Evolutionary conservation across 2,797 vertebrate genomes (phyloP).

Genomic region (Myotis myotis): DNA sequence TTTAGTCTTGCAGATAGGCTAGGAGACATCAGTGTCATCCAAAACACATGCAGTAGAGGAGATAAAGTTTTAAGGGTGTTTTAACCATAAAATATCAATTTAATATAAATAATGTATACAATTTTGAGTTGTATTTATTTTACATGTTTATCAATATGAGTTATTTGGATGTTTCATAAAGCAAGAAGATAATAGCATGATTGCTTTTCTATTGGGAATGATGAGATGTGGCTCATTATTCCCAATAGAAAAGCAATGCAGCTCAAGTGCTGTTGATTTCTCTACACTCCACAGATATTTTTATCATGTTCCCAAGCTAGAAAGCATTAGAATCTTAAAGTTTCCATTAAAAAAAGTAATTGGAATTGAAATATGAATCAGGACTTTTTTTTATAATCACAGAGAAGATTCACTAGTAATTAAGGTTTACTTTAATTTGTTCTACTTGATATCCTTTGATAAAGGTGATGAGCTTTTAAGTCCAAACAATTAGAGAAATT

Average conservation of each 20-base stretch:
- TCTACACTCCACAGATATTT: neutral
- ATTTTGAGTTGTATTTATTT: neutral
- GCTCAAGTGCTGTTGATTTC: neutral
- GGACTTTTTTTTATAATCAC: neutral
- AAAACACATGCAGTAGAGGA: neutral
- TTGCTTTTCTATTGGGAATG: neutral
- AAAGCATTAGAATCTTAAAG: neutral
- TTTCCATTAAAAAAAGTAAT: neutral
- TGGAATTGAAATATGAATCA: neutral
- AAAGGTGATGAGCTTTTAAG: neutral
- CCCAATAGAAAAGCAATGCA: neutral
- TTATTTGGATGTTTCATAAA: neutral
- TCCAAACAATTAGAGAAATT: constrained; percentile 14
- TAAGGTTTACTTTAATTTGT: constrained; percentile 40
- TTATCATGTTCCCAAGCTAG: neutral
- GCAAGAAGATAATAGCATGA: neutral
- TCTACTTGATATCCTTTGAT: neutral
- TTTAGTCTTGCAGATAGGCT: fast-evolving
- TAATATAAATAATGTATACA: neutral
- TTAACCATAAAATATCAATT: neutral
- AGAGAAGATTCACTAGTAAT: neutral
- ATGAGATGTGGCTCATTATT: neutral
- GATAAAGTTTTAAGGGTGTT: neutral
- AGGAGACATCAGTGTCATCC: neutral
- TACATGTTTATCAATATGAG: neutral